These are phyloP conservation scores for Delia radicum DNA, from an alignment of 1,140 invertebrate species.

Conservation along the genomic window DNA sequence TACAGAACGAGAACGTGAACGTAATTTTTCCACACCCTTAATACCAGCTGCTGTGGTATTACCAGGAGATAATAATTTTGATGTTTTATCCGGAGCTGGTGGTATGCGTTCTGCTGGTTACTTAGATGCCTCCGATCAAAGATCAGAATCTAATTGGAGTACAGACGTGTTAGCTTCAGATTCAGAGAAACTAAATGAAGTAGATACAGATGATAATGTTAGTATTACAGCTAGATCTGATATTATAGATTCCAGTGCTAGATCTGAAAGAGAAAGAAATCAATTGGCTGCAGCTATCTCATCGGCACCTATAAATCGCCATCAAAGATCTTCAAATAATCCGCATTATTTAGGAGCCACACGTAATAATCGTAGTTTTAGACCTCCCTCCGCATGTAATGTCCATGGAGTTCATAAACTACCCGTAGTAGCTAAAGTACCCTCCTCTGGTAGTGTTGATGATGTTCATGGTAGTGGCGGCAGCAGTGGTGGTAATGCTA, in stretches of 20 bases:
- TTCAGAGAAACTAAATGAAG: conserved; percentile 87
- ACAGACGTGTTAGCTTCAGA: conserved; percentile 95
- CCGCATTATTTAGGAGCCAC: neutral
- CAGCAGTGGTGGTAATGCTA: conserved; percentile 34
- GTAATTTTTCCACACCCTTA: conserved; percentile 55
- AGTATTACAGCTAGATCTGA: conserved; percentile 74
- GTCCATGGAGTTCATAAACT: neutral
- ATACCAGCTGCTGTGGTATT: conserved; percentile 52
- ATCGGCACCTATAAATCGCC: conserved; percentile 12
- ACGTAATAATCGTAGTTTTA: neutral
- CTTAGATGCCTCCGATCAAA: conserved; percentile 81
- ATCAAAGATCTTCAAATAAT: neutral
- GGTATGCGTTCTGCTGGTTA: conserved; percentile 28
- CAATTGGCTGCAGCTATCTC: conserved; percentile 27
- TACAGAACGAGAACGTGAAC: conserved; percentile 58
- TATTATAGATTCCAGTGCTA: conserved; percentile 63
- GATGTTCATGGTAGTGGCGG: conserved; percentile 31
- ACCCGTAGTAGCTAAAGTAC: neutral
- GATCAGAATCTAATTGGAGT: conserved; percentile 93
- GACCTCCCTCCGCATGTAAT: neutral
- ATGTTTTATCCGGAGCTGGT: conserved; percentile 30
- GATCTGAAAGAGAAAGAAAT: conserved; percentile 63
- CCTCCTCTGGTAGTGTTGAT: conserved; percentile 26
- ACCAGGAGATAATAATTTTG: conserved; percentile 52
- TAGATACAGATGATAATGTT: conserved; percentile 78